phyloP scores from a whole-genome alignment of 2,888 invertebrate genomes.

The Tenthredo mesomela region DNA sequence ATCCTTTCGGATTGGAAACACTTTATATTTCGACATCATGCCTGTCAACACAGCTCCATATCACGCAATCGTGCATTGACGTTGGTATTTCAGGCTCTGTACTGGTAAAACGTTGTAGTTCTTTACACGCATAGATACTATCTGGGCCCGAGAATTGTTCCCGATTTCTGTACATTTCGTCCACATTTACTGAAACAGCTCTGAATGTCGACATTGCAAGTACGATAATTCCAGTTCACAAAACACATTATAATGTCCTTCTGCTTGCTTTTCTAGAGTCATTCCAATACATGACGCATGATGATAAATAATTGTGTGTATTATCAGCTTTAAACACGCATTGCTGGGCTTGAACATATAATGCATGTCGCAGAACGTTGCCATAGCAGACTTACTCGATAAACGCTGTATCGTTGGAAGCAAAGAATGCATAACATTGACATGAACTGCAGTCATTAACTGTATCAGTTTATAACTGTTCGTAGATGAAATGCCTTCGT shows the following conservation, averaged over 20 bases:
- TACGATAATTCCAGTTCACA: constrained; percentile 22
- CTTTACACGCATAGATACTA: constrained; percentile 22
- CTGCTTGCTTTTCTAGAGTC: neutral
- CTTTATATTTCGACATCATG: neutral
- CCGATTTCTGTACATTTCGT: constrained; percentile 4
- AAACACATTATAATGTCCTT: neutral
- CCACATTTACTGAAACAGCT: constrained; percentile 1
- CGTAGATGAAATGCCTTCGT: constrained; percentile 10
- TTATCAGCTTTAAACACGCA: neutral
- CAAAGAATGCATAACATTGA: constrained; percentile 13
- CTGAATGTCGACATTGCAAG: constrained; percentile 24
- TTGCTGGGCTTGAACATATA: neutral
- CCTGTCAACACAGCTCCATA: neutral
- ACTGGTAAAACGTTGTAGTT: constrained; percentile 18
- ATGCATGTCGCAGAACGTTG: constrained; percentile 11
- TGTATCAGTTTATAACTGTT: constrained; percentile 1
- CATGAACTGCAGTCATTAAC: constrained; percentile 1
- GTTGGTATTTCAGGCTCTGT: constrained; percentile 21
- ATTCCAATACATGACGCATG: neutral
- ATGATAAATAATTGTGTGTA: neutral
- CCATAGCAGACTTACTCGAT: neutral
- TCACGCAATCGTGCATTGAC: neutral
- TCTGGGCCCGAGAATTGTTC: neutral
- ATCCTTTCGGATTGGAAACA: constrained; percentile 21
- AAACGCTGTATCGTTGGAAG: constrained; percentile 2